phyloP scores from a whole-genome alignment of 2,888 invertebrate species.

The Metallyticus violacea region DNA sequence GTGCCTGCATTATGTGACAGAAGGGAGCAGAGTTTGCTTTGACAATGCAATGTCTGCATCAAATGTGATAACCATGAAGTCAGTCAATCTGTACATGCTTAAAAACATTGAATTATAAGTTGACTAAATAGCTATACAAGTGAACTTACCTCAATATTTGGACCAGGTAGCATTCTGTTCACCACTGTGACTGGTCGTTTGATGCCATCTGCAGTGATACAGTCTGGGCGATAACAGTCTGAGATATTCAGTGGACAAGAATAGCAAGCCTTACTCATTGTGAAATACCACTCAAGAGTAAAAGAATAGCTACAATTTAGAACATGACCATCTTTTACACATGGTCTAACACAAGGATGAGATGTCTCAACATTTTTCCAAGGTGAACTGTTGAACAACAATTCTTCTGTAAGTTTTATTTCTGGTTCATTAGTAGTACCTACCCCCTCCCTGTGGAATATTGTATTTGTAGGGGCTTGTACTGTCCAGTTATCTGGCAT shows the following conservation, averaged over 20 bases:
- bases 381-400: background rate
- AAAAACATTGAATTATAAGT: no score
- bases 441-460: background rate
- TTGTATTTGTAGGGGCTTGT: background rate
- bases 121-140: no score
- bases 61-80: no score
- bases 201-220: slow-evolving; percentile 80
- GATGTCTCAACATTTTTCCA: no score
- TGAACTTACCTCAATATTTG: slow-evolving; percentile 67
- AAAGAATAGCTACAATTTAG: slow-evolving; percentile 72
- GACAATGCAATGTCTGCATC: no score
- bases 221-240: slow-evolving; percentile 76
- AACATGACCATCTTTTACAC: slow-evolving; percentile 56
- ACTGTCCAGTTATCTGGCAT: background rate
- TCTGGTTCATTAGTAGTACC: background rate
- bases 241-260: slow-evolving; percentile 71
- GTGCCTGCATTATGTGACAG: no score
- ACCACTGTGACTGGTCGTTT: slow-evolving; percentile 71
- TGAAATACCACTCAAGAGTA: slow-evolving; percentile 77
- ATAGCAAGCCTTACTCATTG: slow-evolving; percentile 85
- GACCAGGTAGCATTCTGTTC: slow-evolving; percentile 86
- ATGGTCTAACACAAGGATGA: slow-evolving; percentile 66
- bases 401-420: background rate
- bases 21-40: no score
- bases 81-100: no score